These are phyloP conservation scores for Podiceps cristatus DNA, from an alignment of 2,113 vertebrate genomes.

Conservation along the genomic window DNA sequence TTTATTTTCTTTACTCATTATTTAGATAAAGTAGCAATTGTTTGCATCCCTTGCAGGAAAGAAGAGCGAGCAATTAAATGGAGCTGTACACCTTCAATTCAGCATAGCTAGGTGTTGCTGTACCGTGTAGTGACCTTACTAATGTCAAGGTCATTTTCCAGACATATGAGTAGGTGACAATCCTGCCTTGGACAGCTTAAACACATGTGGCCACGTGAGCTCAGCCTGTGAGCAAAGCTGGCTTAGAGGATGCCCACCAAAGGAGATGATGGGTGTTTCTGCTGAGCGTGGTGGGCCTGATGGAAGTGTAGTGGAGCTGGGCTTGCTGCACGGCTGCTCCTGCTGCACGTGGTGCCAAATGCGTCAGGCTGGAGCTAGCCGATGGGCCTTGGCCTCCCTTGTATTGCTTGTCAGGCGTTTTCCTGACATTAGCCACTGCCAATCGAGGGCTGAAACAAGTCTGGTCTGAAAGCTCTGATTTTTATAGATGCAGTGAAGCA, in stretches of 20 bases:
- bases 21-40: background rate
- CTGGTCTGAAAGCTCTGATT: background rate
- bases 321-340: background rate
- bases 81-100: background rate
- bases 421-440: background rate
- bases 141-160: background rate
- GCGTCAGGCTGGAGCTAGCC: background rate
- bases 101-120: background rate
- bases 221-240: background rate
- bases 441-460: background rate
- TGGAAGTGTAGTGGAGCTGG: background rate
- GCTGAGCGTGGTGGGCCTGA: background rate
- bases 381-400: background rate
- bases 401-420: background rate
- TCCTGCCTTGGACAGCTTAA: background rate
- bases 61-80: background rate
- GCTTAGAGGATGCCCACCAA: background rate
- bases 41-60: background rate
- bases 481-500: background rate
- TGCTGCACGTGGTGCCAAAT: background rate
- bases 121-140: rapidly evolving
- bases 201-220: rapidly evolving
- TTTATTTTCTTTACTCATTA: background rate
- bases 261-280: background rate
- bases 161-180: rapidly evolving